phyloP scores from a whole-genome alignment of 2,113 vertebrate species.

The Sardina pilchardus region DNA sequence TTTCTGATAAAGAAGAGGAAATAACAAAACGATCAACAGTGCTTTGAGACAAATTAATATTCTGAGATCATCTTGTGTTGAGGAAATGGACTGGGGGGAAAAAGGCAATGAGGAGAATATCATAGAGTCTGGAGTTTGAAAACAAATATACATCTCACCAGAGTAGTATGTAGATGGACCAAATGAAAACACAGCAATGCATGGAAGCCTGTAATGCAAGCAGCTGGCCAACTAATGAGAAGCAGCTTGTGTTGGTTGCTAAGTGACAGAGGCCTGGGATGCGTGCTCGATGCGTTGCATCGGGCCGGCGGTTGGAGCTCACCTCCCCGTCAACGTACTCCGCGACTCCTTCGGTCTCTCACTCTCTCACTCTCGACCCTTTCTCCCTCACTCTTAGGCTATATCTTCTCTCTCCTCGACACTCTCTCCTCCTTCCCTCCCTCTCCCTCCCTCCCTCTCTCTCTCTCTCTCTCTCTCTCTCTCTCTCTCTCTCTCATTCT shows the following conservation, averaged over 20 bases:
- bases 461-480: background rate
- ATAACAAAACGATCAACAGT: background rate
- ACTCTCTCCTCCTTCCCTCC: background rate
- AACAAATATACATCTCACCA: slow-evolving; percentile 31
- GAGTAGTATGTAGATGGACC: slow-evolving; percentile 53
- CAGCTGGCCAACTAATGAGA: slow-evolving; percentile 72
- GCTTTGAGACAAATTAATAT: background rate
- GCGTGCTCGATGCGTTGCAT: slow-evolving; percentile 56
- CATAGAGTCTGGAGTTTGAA: background rate
- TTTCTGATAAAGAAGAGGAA: background rate
- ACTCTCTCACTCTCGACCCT: background rate
- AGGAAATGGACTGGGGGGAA: background rate
- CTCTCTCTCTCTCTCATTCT: slow-evolving; percentile 38
- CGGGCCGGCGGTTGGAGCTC: slow-evolving; percentile 60
- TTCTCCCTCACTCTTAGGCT: background rate
- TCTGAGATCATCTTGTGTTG: background rate
- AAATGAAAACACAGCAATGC: slow-evolving; percentile 66
- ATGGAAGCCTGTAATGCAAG: slow-evolving; percentile 59
- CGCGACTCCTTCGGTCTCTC: background rate
- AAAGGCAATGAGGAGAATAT: background rate
- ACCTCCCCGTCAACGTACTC: slow-evolving; percentile 52
- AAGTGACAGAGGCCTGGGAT: slow-evolving; percentile 69
- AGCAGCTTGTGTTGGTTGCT: slow-evolving; percentile 69
- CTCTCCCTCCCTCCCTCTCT: background rate
- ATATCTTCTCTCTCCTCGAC: background rate